A percentile compares a stretch with the other conserved stretches of the same genome.
These are phyloP conservation scores for Rafetus swinhoei DNA, from an alignment of 2,113 vertebrate genomes.

Conservation along the genomic window DNA sequence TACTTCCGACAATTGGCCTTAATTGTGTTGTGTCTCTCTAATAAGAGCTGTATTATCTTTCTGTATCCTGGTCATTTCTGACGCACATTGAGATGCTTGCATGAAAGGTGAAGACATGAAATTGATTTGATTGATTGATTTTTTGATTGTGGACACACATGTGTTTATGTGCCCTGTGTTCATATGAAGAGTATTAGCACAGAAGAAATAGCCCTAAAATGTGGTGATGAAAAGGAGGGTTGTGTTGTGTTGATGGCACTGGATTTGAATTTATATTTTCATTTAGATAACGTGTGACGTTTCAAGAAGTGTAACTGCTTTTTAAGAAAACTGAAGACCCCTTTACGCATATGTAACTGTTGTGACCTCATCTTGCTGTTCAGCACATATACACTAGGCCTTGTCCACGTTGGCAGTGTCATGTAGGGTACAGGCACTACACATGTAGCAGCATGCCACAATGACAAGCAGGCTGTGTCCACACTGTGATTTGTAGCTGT, in stretches of 20 bases:
- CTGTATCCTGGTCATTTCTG: background rate
- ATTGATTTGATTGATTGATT: background rate
- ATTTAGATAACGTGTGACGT: background rate
- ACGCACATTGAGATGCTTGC: background rate
- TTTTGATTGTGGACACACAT: background rate
- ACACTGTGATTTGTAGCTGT: background rate
- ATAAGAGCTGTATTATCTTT: background rate
- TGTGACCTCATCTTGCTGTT: background rate
- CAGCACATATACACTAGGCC: background rate
- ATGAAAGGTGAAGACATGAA: background rate
- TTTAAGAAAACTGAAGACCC: background rate
- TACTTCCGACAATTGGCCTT: background rate
- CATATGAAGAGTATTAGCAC: background rate
- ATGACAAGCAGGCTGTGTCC: background rate
- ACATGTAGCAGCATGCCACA: background rate
- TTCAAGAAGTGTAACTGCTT: background rate
- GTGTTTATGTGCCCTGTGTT: background rate
- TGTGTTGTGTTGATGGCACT: background rate
- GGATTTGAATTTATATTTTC: background rate
- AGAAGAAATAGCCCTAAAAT: background rate
- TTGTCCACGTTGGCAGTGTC: background rate
- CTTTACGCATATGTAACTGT: background rate
- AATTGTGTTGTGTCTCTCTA: background rate
- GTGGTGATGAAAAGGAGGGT: background rate
- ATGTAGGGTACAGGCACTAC: background rate